phyloP scores from a whole-genome alignment of 2,113 vertebrate species.

The Gallinago media region DNA sequence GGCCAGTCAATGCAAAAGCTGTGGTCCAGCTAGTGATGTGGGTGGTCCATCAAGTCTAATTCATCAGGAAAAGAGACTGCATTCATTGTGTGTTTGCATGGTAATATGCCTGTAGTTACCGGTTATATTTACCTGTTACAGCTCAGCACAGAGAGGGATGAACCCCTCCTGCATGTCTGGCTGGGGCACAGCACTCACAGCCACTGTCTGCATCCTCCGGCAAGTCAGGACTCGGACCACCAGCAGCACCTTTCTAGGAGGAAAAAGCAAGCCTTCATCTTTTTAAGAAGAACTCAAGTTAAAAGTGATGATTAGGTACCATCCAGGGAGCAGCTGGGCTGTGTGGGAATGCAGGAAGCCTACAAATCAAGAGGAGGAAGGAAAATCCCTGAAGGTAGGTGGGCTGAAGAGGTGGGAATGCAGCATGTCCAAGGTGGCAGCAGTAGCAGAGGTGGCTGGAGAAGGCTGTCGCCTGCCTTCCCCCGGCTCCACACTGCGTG shows the following conservation, averaged over 20 bases:
- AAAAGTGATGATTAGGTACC: not conserved
- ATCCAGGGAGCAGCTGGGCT: not conserved
- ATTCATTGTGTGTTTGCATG: not conserved
- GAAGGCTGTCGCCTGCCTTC: not conserved
- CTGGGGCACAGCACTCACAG: not conserved
- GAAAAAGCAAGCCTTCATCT: not conserved
- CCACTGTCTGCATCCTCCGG: fast-evolving
- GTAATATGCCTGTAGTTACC: not conserved
- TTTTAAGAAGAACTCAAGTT: not conserved
- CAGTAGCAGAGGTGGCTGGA: not conserved
- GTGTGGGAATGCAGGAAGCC: not conserved
- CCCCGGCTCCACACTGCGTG: fast-evolving
- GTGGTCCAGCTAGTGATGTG: not conserved
- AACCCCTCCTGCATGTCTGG: not conserved
- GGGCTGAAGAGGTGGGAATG: not conserved
- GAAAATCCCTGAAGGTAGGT: not conserved
- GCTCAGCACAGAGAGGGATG: not conserved
- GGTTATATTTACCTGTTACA: not conserved
- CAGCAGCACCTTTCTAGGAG: not conserved
- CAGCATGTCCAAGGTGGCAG: not conserved
- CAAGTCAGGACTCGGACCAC: not conserved
- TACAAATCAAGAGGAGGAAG: not conserved
- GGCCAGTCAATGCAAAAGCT: not conserved
- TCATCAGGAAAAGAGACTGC: not conserved
- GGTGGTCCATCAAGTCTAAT: fast-evolving